Evolutionary conservation across 2,113 vertebrate genomes (phyloP).

Genomic region (Tichodroma muraria): DNA sequence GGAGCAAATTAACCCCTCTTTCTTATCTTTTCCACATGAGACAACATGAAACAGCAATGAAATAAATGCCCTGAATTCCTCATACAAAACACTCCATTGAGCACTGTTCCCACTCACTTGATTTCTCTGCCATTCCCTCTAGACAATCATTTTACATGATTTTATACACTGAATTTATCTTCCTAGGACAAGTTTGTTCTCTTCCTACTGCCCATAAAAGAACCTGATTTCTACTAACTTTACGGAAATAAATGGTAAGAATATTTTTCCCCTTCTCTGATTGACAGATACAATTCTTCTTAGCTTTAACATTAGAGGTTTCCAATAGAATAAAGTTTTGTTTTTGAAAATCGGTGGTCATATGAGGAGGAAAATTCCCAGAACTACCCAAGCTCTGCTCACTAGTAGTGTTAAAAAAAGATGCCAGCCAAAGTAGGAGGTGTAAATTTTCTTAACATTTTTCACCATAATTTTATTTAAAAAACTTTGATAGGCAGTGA

Average conservation of each 20-base stretch:
- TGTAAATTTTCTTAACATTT: constrained; percentile 44
- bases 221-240: background rate
- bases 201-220: background rate
- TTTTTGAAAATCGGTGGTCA: constrained; percentile 40
- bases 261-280: background rate
- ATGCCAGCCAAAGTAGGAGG: constrained; percentile 52
- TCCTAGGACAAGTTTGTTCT: background rate
- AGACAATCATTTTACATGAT: background rate
- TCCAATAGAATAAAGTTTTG: background rate
- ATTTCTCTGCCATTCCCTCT: background rate
- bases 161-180: constrained; percentile 11
- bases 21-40: background rate
- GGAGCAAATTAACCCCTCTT: background rate
- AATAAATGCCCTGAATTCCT: background rate
- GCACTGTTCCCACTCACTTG: background rate
- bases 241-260: background rate
- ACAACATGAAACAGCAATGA: background rate
- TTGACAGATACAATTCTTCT: background rate
- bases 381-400: constrained; percentile 16
- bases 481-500: constrained; percentile 50
- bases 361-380: constrained; percentile 21
- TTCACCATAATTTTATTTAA: constrained; percentile 46
- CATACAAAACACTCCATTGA: constrained; percentile 1
- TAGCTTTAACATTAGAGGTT: background rate
- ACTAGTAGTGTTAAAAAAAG: constrained; percentile 41